Percentiles rank a stretch among this genome's conserved stretches.
These are phyloP conservation scores for Ciconia boyciana DNA, from an alignment of 2,113 vertebrate species.

Conservation along the genomic window DNA sequence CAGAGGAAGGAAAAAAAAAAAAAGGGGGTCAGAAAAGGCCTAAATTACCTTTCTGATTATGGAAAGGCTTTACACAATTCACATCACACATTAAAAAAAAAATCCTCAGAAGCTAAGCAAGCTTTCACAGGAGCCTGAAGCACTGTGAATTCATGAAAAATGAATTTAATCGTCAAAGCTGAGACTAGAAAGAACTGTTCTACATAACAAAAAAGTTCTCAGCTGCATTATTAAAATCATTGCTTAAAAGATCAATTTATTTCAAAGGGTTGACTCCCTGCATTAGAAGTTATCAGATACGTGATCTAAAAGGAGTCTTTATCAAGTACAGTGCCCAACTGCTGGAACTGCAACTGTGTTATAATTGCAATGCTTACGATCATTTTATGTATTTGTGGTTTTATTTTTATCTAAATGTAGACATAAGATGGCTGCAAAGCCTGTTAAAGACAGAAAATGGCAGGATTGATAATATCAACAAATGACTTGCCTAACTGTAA, in stretches of 20 bases:
- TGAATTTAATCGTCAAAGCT: constrained; percentile 65
- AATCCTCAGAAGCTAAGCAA: constrained; percentile 30
- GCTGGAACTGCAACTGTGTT: not conserved
- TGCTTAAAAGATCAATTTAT: constrained; percentile 56
- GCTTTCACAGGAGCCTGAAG: constrained; percentile 47
- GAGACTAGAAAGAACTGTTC: constrained; percentile 41
- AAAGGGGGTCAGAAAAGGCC: constrained; percentile 4
- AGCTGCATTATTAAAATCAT: constrained; percentile 62
- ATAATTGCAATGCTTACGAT: not conserved
- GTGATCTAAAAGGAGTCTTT: constrained; percentile 15
- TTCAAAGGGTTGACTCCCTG: constrained; percentile 42
- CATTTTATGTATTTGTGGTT: not conserved
- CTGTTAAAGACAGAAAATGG: not conserved
- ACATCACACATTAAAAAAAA: not conserved
- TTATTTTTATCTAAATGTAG: constrained; percentile 20
- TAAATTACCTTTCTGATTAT: constrained; percentile 49
- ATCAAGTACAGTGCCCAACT: not conserved
- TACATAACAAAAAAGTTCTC: constrained; percentile 68
- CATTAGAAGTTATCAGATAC: constrained; percentile 45
- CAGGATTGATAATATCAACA: not conserved
- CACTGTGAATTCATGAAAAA: constrained; percentile 65
- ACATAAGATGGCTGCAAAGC: not conserved
- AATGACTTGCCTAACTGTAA: not conserved
- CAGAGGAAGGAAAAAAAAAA: not conserved
- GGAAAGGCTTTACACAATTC: constrained; percentile 41